phyloP scores from a whole-genome alignment of 2,797 vertebrate genomes.

The Premnoplex brunnescens region DNA sequence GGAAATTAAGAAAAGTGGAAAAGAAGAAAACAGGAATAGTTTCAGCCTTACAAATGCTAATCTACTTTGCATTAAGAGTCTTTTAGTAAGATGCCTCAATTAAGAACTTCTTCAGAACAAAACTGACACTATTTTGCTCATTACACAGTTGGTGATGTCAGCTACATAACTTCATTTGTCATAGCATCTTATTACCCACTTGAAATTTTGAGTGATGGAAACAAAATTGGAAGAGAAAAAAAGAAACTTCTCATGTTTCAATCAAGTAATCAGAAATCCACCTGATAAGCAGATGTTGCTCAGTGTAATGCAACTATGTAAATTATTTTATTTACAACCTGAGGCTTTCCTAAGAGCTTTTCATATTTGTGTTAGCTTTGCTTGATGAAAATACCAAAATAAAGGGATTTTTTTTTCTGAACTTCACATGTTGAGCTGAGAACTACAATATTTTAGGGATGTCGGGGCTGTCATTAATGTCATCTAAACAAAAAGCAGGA shows the following conservation, averaged over 20 bases:
- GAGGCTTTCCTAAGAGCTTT: neutral
- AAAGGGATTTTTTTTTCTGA: neutral
- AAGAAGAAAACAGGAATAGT: neutral
- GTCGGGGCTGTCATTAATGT: constrained; percentile 11
- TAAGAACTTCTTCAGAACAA: neutral
- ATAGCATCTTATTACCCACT: neutral
- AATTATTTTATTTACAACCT: neutral
- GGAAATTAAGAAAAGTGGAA: neutral
- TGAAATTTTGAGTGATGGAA: neutral
- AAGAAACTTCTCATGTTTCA: neutral
- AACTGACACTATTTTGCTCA: neutral
- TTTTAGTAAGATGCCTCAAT: neutral
- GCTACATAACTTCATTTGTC: neutral
- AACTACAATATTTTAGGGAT: constrained; percentile 36
- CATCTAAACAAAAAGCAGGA: constrained; percentile 50
- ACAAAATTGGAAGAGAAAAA: neutral
- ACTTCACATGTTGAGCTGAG: constrained; percentile 4
- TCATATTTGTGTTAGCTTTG: neutral
- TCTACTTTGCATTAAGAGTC: neutral
- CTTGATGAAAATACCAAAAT: constrained; percentile 20
- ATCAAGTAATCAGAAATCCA: neutral
- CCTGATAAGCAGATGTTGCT: neutral
- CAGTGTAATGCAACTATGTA: neutral
- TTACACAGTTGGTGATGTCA: neutral
- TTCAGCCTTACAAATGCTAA: neutral